Evolutionary conservation across 2,888 invertebrate genomes (phyloP), one percentile per base, ranked within the genome.

Genomic region (Eupithecia vulgata): DNA sequence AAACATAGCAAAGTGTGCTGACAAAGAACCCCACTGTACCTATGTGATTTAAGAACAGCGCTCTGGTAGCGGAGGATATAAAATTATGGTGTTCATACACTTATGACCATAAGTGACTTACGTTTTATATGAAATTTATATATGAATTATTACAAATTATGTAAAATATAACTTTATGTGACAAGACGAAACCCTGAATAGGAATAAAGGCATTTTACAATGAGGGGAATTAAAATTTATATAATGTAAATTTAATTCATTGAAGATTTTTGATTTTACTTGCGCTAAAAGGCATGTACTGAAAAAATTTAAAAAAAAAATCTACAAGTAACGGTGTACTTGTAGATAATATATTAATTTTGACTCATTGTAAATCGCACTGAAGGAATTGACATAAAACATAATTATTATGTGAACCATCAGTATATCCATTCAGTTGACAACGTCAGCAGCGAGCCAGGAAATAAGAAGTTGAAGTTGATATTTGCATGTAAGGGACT

Each of bases 71-170:
- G 17, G 61, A 61, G 34, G 1, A 17, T 15, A 34, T 61, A 61
- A 15, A 30, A 34, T 61, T 25, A 34, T 61, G 61, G 61, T 30
- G 61, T 61, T 61, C 57, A 25, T 57, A 34, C 34, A 61, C 34
- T 17, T 96, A 96, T 0, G 96, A 96, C 78, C 95, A 96, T 81
- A 97, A 97, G 86, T 97, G 97, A 61, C 61, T 34, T 61, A 61
- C 61, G 34, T 34, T 61, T 61, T 61, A 61, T 61, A 61, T 61
- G 61, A 34, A 6, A 34, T 61, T 61, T 61, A 34, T 61, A 34
- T 17, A 30, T 25, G 30, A 59, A 59, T 30, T 30, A 59, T 30
- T 30, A 8, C 15, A 52, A 59, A 59, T 61, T 61, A 61, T 61
- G 61, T 61, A 34, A 34, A 61, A 34, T 61, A 61, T 61, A 1